Base-by-base conservation (phyloP, 2,888 invertebrate species). In the Epinotia nisella region DNA sequence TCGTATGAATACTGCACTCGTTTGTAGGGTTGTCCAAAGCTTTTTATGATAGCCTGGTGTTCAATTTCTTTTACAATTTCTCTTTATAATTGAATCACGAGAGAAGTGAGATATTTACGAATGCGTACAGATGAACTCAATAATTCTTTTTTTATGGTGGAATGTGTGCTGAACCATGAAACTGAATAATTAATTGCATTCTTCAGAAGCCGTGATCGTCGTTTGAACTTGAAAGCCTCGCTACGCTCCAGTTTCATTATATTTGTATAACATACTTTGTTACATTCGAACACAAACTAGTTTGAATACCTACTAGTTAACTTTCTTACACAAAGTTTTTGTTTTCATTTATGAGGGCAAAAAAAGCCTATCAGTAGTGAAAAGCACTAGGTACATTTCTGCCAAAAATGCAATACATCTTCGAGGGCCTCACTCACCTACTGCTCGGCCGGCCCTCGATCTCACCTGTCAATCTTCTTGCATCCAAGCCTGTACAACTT, bases 1-100 rank as follows among this genome's bases (percentile, higher is more conserved):
- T 91, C 84, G 85, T 80, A 83, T 83, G 85, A 85, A 82, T 83
- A 83, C 85, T 82, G 80, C 80, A 80, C 78, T 86, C 81, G 83
- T 84, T 82, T 77, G 77, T 83, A 91, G 91, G 91, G 91, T 75
- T 91, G 87, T 58, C 78, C 51, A 70, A 49, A 24, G 21, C 17
- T 19, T 45, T n/a, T 21, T 61, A 41, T n/a, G 24, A 53, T 53
- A 15, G 10, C 49, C 21, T 29, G 2, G 7, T 17, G 11, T 60
- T 15, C 3, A 45, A 15, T 62, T 39, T 39, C 15, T 35, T 39
- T n/a, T 11, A 35, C 24, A 39, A 59, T 39, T 59, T 17, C n/a
- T 39, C 35, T 17, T 15, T 17, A 5, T 39, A 35, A 35, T 17
- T 39, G 7, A 11, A 59, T 11, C 4, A 15, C 15, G 0, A 1